Conservation (phyloP, 2,797 vertebrate genomes). For the Hipposideros larvatus region DNA sequence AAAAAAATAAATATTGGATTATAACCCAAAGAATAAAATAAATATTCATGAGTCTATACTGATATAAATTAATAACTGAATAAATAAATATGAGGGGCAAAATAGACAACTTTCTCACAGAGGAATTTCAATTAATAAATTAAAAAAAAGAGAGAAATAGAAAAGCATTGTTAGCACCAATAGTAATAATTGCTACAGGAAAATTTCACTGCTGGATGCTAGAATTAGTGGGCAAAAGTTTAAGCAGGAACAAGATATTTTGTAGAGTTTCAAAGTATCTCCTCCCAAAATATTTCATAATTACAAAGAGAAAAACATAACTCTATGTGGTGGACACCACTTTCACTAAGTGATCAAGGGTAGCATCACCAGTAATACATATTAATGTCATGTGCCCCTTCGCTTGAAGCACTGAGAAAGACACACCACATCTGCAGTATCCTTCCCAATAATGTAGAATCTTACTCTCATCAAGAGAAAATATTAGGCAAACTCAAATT, state of each 20-base stretch:
- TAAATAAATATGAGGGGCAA: background rate
- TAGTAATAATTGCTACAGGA: background rate
- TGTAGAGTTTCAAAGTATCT: background rate
- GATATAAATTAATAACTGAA: background rate
- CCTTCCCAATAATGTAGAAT: background rate
- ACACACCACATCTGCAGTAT: rapidly evolving
- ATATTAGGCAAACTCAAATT: background rate
- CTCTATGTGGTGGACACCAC: background rate
- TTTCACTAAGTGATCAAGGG: background rate
- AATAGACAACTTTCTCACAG: background rate
- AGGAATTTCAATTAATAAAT: background rate
- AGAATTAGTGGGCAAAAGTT: background rate
- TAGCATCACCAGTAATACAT: background rate
- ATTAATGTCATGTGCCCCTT: rapidly evolving
- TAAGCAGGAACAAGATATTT: background rate
- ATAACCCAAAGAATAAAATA: background rate
- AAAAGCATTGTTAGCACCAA: background rate
- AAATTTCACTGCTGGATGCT: background rate
- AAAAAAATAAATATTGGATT: background rate
- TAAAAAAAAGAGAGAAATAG: background rate
- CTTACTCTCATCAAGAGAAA: background rate
- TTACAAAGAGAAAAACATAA: background rate
- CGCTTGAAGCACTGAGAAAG: background rate
- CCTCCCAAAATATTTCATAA: background rate
- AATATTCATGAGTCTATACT: background rate